Evolutionary conservation across 2,888 invertebrate species (phyloP), one percentile per base, ranked within the genome.

Genomic region (Trissonchulus latispiculum): DNA sequence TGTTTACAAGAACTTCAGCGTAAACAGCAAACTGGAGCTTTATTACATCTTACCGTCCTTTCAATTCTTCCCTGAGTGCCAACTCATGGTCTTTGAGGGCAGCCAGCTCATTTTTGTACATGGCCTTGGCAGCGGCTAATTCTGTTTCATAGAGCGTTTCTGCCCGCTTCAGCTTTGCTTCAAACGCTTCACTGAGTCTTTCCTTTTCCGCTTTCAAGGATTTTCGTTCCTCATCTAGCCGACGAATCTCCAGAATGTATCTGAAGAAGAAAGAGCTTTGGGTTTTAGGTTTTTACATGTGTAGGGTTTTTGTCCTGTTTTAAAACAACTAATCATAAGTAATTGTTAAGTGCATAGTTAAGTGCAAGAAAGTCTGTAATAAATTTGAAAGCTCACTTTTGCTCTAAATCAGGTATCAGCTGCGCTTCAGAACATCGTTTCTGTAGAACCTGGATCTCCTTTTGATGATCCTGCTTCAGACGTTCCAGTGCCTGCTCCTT

Each of bases 401-500:
- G 81, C 69, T 82, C 82, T n/a, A 82, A 75, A 74, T 82, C 80
- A 8, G 66, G 66, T 28, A 82, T 75, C 62, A 82, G 73, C 69
- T 82, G 81, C 18, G 80, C 78, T 66, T 80, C 80, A 0, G 80
- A 79, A 62, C 81, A 80, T 28, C 81, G 74, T 70, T 79, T 79
- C 72, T 83, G 82, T 33, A 82, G 70, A 3, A 79, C 72, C 73
- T 81, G 79, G 68, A 82, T 83, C 68, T 82, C 82, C 64, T 81
- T 81, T 75, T 82, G 81, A 74, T 82, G 82, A 61, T 82, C 82
- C 72, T 82, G 77, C 1, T 80, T 74, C 71, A 82, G 72, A 70
- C 81, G 81, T 72, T 82, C 82, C 66, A 82, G 72, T 0, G 81
- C 79, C 70, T 79, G 78, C 72, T 82, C 81, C 72, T 83, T 83